Evolutionary conservation across 2,888 invertebrate species (phyloP).

Genomic region (Octodonta nipae): DNA sequence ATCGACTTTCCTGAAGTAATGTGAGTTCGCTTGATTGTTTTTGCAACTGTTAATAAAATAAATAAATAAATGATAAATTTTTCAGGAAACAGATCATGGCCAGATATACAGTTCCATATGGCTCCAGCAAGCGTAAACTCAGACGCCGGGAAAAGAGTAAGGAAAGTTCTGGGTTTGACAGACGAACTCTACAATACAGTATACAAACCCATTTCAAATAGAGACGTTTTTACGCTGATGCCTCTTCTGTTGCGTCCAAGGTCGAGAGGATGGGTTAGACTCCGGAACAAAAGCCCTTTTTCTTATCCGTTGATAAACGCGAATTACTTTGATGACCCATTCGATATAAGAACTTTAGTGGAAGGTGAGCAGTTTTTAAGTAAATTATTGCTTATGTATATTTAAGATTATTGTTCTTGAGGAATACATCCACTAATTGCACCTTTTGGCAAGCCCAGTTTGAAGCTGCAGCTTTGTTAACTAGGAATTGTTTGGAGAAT

Average conservation of each 20-base stretch:
- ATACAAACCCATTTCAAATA: slow-evolving; percentile 66
- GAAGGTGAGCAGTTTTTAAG: slow-evolving; percentile 50
- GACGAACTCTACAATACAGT: slow-evolving; percentile 69
- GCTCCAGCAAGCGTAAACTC: slow-evolving; percentile 78
- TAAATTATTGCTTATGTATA: no score
- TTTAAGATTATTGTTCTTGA: no score
- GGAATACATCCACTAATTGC: no score
- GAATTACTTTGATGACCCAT: slow-evolving; percentile 75
- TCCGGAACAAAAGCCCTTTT: slow-evolving; percentile 71
- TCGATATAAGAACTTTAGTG: slow-evolving; percentile 65
- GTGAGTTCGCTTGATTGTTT: no score
- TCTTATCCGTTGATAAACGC: slow-evolving; percentile 81
- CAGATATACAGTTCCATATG: slow-evolving; percentile 86
- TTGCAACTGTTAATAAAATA: no score
- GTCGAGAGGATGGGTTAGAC: slow-evolving; percentile 62
- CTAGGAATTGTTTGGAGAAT: no score
- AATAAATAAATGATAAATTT: no score
- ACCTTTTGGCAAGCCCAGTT: no score
- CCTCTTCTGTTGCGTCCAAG: slow-evolving; percentile 68
- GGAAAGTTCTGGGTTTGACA: slow-evolving; percentile 65
- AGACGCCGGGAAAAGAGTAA: slow-evolving; percentile 55
- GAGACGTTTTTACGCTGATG: slow-evolving; percentile 72
- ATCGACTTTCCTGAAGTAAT: no score
- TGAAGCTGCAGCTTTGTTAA: no score
- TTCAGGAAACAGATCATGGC: slow-evolving; percentile 62